Evolutionary conservation across 2,113 vertebrate species (phyloP), one percentile per base, ranked within the genome.

Genomic region (Condylura cristata): DNA sequence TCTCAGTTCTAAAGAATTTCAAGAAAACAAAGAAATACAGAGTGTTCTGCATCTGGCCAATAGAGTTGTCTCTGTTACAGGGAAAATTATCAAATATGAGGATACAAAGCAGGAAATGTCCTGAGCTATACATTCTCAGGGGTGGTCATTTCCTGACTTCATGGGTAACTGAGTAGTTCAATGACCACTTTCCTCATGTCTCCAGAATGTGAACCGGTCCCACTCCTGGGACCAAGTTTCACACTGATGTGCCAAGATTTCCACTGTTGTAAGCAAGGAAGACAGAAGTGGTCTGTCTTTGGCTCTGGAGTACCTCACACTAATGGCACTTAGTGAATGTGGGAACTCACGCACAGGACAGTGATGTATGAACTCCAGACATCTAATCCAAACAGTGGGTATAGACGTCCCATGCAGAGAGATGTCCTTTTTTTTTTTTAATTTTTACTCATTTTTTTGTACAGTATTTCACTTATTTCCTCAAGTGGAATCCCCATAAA

Each of bases 331-430:
- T 18, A 4, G 32, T 13, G 81, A 39, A 34, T 70, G 10, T 7
- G 16, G 8, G 32, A 5, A 1, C 61, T 89, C 39, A 18, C 0
- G n/a, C 58, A 37, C 8, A 24, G 58, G 17, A n/a, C 17, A 28
- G 17, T 80, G 11, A 70, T 0, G 1, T 12, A 5, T 6, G 32
- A 2, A 68, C 5, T 20, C 6, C 20, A 34, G 39, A 79, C n/a
- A 4, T 11, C 46, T n/a, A 34, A 0, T 41, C 1, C 32, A 1
- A 51, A 5, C 41, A 14, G 5, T 18, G 1, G 18, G 2, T n/a
- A 58, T 17, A 2, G 8, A 51, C 26, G 82, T 63, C 20, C 30
- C 56, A 8, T 66, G 13, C 30, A 20, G 24, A 75, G 37, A 11
- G 28, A 24, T 18, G 20, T 32, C 17, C 48, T 51, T 51, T 51